Evolutionary conservation across 2,888 invertebrate genomes (phyloP), one percentile per base, ranked within the genome.

Genomic region (Cancer borealis): DNA sequence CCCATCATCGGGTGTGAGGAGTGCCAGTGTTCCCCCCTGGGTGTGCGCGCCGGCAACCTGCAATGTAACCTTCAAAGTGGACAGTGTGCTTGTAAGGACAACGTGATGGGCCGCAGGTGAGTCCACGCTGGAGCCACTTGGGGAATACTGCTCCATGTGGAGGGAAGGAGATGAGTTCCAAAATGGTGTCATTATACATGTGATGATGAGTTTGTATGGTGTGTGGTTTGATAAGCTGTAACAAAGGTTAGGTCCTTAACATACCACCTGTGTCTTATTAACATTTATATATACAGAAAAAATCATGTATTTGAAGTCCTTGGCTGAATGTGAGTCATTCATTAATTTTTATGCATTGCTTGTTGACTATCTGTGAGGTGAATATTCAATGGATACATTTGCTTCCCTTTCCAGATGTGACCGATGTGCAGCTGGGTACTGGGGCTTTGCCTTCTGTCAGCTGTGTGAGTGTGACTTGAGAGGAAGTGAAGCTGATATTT

Each of bases 1-100:
- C 98, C 98, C 87, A 98, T 99, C 93, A 98, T 99, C 96, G 99
- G 99, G 10, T 99, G 99, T 96, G 98, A 99, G 96, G 98, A 98
- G 96, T 99, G 99, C 96, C 98, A 98, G 96, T 99, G 99, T 96
- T 97, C 98, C 96, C 97, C 98, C 0, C 96, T 98, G 66, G 99
- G 99, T 6, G 98, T 99, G 0, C 96, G 96, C 17, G 96, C 97
- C 87, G 97, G 98, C 66, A 97, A 98, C 96, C 96, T 98, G 93
- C 99, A 99, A 96, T 99, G 99, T 96, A 98, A 99, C 96, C 97
- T 98, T 2, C 97, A 98, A 92, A 98, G 97, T 96, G 99, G 99
- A 14, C 98, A 98, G 96, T 99, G 99, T 97, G 97, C 97, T 98
- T 98, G 96, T 97, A 95, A 94, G 60, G 92, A 92, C 45, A 91